These are phyloP conservation scores for Strix occidentalis DNA, from an alignment of 2,797 vertebrate genomes.

Conservation along the genomic window DNA sequence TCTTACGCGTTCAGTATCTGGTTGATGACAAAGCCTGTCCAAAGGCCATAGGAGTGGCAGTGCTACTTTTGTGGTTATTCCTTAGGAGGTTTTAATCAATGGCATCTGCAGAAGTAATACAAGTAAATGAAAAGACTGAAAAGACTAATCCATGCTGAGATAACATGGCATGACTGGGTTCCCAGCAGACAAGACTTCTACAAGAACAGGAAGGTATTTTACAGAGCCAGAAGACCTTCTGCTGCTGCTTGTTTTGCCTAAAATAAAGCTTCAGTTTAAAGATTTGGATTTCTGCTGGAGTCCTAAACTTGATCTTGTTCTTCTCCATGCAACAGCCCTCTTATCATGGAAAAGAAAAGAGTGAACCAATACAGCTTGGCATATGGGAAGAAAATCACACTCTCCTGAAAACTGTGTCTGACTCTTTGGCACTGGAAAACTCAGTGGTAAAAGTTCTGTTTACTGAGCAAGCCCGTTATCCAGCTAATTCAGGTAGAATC, in stretches of 20 bases:
- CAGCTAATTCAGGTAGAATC: not conserved
- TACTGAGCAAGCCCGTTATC: not conserved
- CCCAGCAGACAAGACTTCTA: not conserved
- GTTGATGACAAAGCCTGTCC: not conserved
- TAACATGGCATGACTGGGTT: not conserved
- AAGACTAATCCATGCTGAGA: not conserved
- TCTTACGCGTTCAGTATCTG: not conserved
- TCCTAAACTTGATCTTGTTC: not conserved
- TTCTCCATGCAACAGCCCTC: not conserved
- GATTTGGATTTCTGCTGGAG: not conserved
- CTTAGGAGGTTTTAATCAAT: not conserved
- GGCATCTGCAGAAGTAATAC: not conserved
- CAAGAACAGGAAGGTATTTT: not conserved
- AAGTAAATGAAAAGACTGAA: not conserved
- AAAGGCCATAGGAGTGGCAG: not conserved
- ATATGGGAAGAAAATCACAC: not conserved
- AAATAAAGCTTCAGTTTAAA: not conserved
- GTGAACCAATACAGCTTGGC: not conserved
- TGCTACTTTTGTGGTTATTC: not conserved
- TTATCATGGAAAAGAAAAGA: not conserved
- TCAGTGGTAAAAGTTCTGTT: not conserved
- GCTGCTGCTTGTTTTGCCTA: not conserved
- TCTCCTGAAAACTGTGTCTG: not conserved
- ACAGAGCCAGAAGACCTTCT: not conserved
- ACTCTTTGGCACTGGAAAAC: not conserved